A percentile compares a stretch with the other conserved stretches of the same genome.
These are phyloP conservation scores for Acleris emargana DNA, from an alignment of 2,888 invertebrate species.

Conservation along the genomic window DNA sequence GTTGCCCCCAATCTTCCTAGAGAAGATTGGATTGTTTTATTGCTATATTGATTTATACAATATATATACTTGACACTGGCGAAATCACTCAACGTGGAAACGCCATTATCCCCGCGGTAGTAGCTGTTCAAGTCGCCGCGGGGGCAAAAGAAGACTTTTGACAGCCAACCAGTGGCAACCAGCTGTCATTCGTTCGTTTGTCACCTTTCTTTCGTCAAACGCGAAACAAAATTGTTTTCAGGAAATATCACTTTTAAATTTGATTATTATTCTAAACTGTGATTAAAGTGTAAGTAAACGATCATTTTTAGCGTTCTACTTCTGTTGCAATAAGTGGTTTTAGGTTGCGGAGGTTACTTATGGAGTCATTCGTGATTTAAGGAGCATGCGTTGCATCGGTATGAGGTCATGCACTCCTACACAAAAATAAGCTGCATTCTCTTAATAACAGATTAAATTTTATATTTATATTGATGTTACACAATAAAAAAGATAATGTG, in stretches of 20 bases:
- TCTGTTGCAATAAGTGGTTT: background rate
- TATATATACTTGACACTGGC: no score
- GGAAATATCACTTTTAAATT: background rate
- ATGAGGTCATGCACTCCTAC: constrained; percentile 20
- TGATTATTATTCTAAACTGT: background rate
- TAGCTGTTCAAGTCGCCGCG: no score
- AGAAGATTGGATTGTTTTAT: no score
- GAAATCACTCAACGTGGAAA: no score
- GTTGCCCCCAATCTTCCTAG: no score
- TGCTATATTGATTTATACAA: no score
- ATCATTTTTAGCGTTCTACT: background rate
- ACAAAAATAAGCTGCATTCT: background rate
- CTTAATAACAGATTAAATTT: background rate
- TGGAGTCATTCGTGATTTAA: constrained; percentile 16
- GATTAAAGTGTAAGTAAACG: background rate
- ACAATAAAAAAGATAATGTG: no score
- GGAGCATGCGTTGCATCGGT: constrained; percentile 13
- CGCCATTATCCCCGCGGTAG: no score
- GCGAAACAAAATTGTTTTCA: constrained; percentile 1
- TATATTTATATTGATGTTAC: no score
- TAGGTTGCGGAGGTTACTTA: background rate
- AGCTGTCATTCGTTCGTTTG: constrained; percentile 2
- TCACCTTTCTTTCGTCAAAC: background rate
- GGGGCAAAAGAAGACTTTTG: no score
- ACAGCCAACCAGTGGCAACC: background rate